Conservation (phyloP, 2,797 vertebrate species). For the Coreius guichenoti region DNA sequence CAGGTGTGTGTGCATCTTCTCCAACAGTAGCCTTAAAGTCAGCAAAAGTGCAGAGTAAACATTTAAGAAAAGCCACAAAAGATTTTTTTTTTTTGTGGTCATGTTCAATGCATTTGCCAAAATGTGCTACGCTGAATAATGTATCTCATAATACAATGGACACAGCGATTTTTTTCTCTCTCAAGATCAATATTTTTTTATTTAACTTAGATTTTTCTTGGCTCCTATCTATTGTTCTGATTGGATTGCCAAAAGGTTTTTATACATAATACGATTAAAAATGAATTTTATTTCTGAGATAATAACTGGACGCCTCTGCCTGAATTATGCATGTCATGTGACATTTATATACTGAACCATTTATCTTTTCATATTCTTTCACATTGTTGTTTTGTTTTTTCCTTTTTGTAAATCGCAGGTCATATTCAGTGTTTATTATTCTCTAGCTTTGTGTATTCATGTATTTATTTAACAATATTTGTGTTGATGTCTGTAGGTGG, state of each 20-base stretch:
- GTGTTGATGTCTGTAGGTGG: slow-evolving; percentile 81
- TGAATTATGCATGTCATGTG: not conserved
- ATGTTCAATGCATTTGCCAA: not conserved
- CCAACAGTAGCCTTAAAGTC: not conserved
- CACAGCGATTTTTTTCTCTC: not conserved
- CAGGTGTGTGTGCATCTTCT: slow-evolving; percentile 80
- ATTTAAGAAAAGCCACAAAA: too few relatives aligned
- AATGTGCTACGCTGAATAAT: not conserved
- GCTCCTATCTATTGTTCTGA: not conserved
- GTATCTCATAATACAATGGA: not conserved
- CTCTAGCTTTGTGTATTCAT: not conserved
- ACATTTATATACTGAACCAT: not conserved
- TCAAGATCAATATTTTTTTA: not conserved
- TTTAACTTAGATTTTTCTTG: not conserved
- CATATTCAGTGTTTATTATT: not conserved
- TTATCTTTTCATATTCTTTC: not conserved
- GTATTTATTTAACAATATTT: not conserved
- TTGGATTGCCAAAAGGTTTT: not conserved
- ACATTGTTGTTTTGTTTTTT: not conserved
- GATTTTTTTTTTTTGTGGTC: not conserved
- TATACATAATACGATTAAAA: not conserved
- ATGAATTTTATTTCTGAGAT: not conserved
- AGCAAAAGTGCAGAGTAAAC: too few relatives aligned
- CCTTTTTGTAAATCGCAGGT: not conserved
- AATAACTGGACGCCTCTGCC: not conserved